Percentiles rank a stretch among this genome's conserved stretches.
These are phyloP conservation scores for Tethea ocularis DNA, from an alignment of 2,888 invertebrate species.

Conservation along the genomic window DNA sequence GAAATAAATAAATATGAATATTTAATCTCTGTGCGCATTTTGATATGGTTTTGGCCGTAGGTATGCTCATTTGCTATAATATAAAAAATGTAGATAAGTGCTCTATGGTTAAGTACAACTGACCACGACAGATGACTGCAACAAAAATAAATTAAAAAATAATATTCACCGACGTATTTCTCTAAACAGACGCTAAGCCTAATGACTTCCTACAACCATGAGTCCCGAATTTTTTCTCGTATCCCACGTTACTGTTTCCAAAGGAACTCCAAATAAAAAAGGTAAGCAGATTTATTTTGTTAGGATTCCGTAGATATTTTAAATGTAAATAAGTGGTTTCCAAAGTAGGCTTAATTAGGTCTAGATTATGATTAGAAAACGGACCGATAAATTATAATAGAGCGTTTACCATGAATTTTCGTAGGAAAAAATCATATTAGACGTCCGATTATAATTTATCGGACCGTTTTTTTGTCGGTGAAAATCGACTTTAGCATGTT, in stretches of 20 bases:
- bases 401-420: no score
- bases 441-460: no score
- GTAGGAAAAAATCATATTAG: no score
- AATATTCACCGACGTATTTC: constrained; percentile 21
- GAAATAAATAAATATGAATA: no score
- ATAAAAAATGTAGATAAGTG: no score
- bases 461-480: no score
- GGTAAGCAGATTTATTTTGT: not conserved
- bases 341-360: constrained; percentile 10
- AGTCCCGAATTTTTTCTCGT: constrained; percentile 31
- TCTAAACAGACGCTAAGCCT: constrained; percentile 17
- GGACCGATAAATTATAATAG: no score
- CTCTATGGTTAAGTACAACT: no score
- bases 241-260: constrained; percentile 32
- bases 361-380: not conserved
- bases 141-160: constrained; percentile 22
- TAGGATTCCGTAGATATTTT: not conserved
- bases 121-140: constrained; percentile 8
- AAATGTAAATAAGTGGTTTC: not conserved
- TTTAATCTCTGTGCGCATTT: no score
- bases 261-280: constrained; percentile 3
- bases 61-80: no score
- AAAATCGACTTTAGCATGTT: no score
- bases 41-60: no score
- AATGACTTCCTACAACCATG: constrained; percentile 40